A percentile compares a stretch with the other conserved stretches of the same genome.
Conservation (phyloP, 1,140 invertebrate species). For the Pemphigus obesinymphae region DNA sequence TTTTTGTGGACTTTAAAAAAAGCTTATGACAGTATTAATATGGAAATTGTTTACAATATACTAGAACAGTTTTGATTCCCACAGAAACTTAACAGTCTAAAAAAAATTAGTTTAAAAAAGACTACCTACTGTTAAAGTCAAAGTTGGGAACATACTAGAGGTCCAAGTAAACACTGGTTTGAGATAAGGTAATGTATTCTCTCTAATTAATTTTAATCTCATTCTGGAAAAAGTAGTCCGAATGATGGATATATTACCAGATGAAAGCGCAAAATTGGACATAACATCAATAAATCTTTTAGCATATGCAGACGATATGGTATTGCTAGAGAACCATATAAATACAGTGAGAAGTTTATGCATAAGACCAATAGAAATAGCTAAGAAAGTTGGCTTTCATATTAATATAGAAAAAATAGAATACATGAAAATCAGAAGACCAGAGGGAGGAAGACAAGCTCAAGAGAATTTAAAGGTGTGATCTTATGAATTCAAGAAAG, state of each 20-base stretch:
- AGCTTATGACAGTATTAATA: conserved; percentile 4
- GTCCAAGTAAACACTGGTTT: not conserved
- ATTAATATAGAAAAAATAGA: too few species aligned
- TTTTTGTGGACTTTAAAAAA: conserved; percentile 35
- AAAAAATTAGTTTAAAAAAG: not conserved
- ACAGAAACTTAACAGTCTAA: not conserved
- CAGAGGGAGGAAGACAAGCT: not conserved
- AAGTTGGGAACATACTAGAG: not conserved
- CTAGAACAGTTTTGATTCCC: not conserved
- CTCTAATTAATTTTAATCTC: not conserved
- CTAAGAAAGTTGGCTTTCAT: too few species aligned
- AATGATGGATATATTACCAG: not conserved
- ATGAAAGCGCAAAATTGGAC: too few species aligned
- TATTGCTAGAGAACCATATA: too few species aligned
- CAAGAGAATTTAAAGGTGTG: not conserved
- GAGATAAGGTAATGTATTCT: not conserved
- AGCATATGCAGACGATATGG: too few species aligned
- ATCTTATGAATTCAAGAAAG: not conserved
- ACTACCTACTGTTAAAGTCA: not conserved
- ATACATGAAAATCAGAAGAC: too few species aligned
- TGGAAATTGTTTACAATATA: not conserved
- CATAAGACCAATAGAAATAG: too few species aligned
- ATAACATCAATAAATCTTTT: too few species aligned
- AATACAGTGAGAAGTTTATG: too few species aligned
- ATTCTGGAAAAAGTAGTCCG: not conserved